Conservation (phyloP, 2,797 vertebrate genomes). For the Ptychobarbus kaznakovi region DNA sequence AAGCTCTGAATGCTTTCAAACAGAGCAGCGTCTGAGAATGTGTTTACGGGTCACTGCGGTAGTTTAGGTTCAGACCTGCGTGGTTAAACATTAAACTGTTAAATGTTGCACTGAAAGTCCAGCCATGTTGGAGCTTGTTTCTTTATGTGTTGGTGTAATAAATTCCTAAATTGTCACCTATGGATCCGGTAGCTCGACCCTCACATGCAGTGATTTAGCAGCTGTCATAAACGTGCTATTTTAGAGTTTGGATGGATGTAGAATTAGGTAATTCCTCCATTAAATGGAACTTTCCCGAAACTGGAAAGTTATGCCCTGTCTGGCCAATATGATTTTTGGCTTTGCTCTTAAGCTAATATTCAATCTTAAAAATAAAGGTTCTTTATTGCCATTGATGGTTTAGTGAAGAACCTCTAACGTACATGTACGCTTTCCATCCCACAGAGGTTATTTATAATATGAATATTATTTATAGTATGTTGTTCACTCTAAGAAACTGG, state of each 20-base stretch:
- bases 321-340: constrained; percentile 31
- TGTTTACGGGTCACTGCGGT: constrained; percentile 29
- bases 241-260: neutral
- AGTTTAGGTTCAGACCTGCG: constrained; percentile 17
- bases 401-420: neutral
- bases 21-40: neutral
- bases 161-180: constrained; percentile 19
- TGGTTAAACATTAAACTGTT: constrained; percentile 54
- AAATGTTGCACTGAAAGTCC: constrained; percentile 23
- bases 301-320: constrained; percentile 32
- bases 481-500: neutral
- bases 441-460: neutral
- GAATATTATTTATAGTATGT: neutral
- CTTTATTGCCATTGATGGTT: constrained; percentile 6
- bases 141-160: neutral
- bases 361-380: neutral
- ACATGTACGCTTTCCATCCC: neutral
- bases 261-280: constrained; percentile 25
- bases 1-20: neutral
- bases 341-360: constrained; percentile 7
- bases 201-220: constrained; percentile 28
- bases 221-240: neutral
- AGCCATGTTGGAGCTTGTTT: neutral
- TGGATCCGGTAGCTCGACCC: constrained; percentile 7
- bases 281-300: constrained; percentile 25